Evolutionary conservation across 2,113 vertebrate species (phyloP).

Genomic region (Coregonus clupeaformis): DNA sequence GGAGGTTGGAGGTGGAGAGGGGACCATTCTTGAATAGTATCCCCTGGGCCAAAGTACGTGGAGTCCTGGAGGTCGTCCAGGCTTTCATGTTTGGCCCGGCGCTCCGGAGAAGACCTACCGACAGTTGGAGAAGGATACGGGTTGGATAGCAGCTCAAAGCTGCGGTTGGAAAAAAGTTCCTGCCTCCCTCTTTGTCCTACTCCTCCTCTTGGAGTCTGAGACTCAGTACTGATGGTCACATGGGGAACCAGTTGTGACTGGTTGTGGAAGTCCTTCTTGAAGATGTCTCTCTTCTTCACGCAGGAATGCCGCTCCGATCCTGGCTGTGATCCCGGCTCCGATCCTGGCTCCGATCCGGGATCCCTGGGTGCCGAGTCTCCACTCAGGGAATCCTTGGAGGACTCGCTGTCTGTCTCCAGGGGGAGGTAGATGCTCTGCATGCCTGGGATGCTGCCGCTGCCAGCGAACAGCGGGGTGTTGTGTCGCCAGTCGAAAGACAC

Average conservation of each 20-base stretch:
- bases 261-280: constrained; percentile 91
- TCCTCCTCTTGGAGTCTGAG: constrained; percentile 59
- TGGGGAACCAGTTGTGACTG: constrained; percentile 81
- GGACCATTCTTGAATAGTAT: constrained; percentile 55
- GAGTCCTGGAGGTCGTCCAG: constrained; percentile 94
- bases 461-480: constrained; percentile 72
- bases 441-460: constrained; percentile 63
- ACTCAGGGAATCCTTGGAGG: constrained; percentile 78
- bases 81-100: constrained; percentile 87
- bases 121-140: constrained; percentile 82
- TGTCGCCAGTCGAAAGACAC: constrained; percentile 86
- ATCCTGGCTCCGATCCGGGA: background rate
- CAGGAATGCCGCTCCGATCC: constrained; percentile 72
- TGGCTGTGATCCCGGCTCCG: too few species aligned
- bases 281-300: constrained; percentile 86
- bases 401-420: constrained; percentile 85
- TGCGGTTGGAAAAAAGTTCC: constrained; percentile 73
- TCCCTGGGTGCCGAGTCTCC: constrained; percentile 73
- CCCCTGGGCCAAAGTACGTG: constrained; percentile 91
- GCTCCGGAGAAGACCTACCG: constrained; percentile 69
- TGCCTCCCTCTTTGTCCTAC: constrained; percentile 11
- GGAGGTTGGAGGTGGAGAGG: constrained; percentile 60
- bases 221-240: constrained; percentile 69
- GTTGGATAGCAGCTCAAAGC: constrained; percentile 84
- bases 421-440: constrained; percentile 93